Evolutionary conservation across 2,888 invertebrate species (phyloP), one percentile per base, ranked within the genome.

Genomic region (Drosophila longiperda): DNA sequence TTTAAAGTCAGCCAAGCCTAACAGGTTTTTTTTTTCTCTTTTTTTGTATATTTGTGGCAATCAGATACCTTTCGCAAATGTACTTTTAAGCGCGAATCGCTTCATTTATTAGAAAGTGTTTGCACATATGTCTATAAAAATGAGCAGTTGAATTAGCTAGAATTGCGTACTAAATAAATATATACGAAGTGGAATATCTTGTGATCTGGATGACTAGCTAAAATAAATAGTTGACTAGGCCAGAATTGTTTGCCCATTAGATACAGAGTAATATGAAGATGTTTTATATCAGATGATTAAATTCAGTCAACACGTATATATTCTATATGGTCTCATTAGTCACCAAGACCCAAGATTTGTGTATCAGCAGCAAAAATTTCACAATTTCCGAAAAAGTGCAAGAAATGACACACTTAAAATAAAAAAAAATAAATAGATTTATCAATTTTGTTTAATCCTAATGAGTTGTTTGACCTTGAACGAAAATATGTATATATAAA

Each of bases 11-110:
- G 49, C 49, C 45, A 40, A 42, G 64, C 52, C n/a, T 63, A 73
- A 77, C 77, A 42, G 74, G 79, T 77, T 77, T 76, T 72, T 67
- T 77, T 69, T 64, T 60, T 45, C 52, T 17, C 3, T 34, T 53
- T 63, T 63, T 17, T 34, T 23, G 8, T 54, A 36, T n/a, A n/a
- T 38, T 26, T 38, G 20, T 26, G 42, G 33, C 42, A 58, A 66
- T 48, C 57, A 59, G 58, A 74, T 55, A 66, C 66, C 78, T 78
- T 78, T 73, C 62, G 73, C 73, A 36, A 23, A 48, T 15, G 50
- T 70, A 40, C 59, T 38, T 59, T 52, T 42, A 76, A 64, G 64
- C 40, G 49, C 26, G 23, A 20, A 48, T 33, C 12, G 34, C 33
- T 34, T 49, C n/a, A 20, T 50, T 54, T 61, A 50, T 61, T 26